phyloP scores from a whole-genome alignment of 2,888 invertebrate species.

The Drosophila neotestacea region DNA sequence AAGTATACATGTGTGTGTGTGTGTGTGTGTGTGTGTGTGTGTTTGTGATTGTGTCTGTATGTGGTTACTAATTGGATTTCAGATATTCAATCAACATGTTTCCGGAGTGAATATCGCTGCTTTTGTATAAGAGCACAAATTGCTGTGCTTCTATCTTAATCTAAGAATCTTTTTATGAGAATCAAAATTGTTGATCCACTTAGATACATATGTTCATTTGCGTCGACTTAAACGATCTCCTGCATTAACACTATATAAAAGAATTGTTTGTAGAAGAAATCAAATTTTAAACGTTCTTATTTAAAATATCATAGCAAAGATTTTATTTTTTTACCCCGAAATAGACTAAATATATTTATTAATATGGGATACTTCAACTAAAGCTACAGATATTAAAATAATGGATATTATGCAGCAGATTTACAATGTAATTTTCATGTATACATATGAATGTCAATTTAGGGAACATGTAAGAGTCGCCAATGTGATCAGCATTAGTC shows the following conservation, averaged over 20 bases:
- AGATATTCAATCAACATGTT: slow-evolving; percentile 67
- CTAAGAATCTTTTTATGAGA: background rate
- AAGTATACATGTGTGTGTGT: slow-evolving; percentile 22
- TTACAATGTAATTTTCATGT: background rate
- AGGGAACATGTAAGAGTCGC: background rate
- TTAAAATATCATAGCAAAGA: too few relatives aligned
- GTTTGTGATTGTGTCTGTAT: slow-evolving; percentile 30
- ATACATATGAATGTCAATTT: background rate
- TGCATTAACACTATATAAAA: too few relatives aligned
- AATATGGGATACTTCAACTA: background rate
- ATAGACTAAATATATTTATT: too few relatives aligned
- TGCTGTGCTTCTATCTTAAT: background rate
- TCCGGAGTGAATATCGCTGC: slow-evolving; percentile 55
- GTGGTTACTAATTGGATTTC: slow-evolving; percentile 70
- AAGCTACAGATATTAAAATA: background rate
- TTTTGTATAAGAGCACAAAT: slow-evolving; percentile 19
- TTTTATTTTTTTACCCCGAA: too few relatives aligned
- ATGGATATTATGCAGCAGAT: background rate
- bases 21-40: slow-evolving; percentile 17
- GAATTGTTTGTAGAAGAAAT: too few relatives aligned
- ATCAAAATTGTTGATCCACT: slow-evolving; percentile 1
- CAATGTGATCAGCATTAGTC: background rate
- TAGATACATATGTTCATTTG: background rate
- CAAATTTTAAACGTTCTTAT: too few relatives aligned
- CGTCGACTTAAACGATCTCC: background rate